Percentiles rank a stretch among this genome's conserved stretches.
These are phyloP conservation scores for Centroberyx gerrardi DNA, from an alignment of 2,797 vertebrate species.

Conservation along the genomic window DNA sequence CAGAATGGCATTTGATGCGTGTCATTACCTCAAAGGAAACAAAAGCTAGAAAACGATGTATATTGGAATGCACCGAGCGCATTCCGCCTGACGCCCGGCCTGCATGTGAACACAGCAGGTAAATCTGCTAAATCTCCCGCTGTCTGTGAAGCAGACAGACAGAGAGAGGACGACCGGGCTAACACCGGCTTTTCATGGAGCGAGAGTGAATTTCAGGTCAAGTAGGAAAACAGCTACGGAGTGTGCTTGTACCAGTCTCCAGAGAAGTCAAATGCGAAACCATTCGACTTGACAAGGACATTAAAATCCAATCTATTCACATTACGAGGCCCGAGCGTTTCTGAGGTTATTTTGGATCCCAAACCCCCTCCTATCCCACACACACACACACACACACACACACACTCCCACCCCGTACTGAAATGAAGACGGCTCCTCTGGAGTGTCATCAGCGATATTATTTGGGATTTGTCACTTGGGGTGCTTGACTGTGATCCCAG, in stretches of 20 bases:
- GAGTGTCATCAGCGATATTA: conserved; percentile 64
- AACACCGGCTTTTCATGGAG: conserved; percentile 12
- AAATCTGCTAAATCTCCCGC: conserved; percentile 30
- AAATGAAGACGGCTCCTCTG: conserved; percentile 35
- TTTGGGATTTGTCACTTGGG: conserved; percentile 62
- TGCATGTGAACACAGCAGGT: conserved; percentile 30
- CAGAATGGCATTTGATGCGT: too few species aligned
- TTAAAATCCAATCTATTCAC: conserved; percentile 80
- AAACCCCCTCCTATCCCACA: conserved; percentile 6
- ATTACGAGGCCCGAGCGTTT: conserved; percentile 60
- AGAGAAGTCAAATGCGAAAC: conserved; percentile 69
- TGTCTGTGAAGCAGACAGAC: not conserved
- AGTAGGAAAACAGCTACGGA: conserved; percentile 50
- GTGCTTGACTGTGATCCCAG: conserved; percentile 49
- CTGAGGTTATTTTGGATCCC: conserved; percentile 56
- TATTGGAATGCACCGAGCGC: too few species aligned
- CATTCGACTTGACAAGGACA: conserved; percentile 77
- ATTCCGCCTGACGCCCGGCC: too few species aligned
- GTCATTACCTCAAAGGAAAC: too few species aligned
- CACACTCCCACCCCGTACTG: conserved; percentile 23
- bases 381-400: conserved; percentile 1
- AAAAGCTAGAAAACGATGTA: too few species aligned
- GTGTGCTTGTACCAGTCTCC: conserved; percentile 44
- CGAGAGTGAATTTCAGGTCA: conserved; percentile 61
- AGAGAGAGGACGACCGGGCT: conserved; percentile 3